Evolutionary conservation across 1,140 invertebrate species (phyloP).

Genomic region (Drosophila pectinifera): DNA sequence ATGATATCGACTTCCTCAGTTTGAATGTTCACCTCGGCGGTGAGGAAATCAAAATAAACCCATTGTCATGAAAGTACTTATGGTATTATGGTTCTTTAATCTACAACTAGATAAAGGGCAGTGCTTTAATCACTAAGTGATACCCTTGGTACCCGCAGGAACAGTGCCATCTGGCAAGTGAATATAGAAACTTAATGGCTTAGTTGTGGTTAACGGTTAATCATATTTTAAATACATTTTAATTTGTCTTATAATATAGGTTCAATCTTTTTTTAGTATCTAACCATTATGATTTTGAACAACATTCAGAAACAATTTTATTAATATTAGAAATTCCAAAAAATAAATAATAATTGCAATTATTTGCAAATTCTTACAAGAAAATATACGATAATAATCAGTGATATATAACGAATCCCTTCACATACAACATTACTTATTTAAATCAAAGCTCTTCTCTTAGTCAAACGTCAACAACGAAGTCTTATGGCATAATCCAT

Average conservation of each 20-base stretch:
- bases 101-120: background rate
- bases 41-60: background rate
- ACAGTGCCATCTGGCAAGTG: background rate
- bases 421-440: background rate
- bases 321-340: too few relatives aligned
- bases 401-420: background rate
- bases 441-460: background rate
- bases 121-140: background rate
- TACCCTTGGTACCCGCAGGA: background rate
- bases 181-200: background rate
- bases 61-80: background rate
- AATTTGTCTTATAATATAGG: too few relatives aligned
- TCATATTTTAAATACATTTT: background rate
- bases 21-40: too few relatives aligned
- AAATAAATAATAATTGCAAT: background rate
- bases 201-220: background rate
- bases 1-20: constrained; percentile 20
- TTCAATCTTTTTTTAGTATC: background rate
- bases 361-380: background rate
- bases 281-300: background rate
- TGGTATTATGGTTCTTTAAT: constrained; percentile 3
- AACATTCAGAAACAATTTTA: too few relatives aligned
- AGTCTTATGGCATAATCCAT: too few relatives aligned
- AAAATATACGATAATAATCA: background rate
- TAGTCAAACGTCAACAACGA: background rate